Base-by-base conservation (phyloP, 30 jellyfish, hydroid and myxozoan genomes). In the Rhopilema esculentum region DNA sequence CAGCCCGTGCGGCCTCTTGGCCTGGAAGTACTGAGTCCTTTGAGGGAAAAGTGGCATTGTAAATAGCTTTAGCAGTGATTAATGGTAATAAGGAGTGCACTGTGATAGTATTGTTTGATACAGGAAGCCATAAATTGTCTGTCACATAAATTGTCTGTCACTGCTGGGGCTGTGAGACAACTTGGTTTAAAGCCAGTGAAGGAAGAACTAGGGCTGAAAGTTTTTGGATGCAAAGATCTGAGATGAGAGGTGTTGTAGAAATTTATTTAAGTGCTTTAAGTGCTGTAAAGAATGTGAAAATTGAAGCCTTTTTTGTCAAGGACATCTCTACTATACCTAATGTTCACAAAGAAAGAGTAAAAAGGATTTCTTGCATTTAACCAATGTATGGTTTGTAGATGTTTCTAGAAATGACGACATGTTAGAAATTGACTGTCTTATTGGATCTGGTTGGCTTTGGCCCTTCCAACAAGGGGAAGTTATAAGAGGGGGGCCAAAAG, bases 391-490 rank as follows among this genome's bases (percentile, higher is more conserved):
- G 77, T 83, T 83, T 70, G 48, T 77, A 83, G 92, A 83, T 83
- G 88, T 83, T 33, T 68, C 77, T 53, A 81, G 63, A 86, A 40
- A 32, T 22, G 63, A 83, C 20, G 52, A 70, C 57, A 70, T 25
- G 25, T 52, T 81, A 75, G 65, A 68, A 83, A 66, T 83, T n/a
- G 92, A 69, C 77, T 18, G 88, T 61, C 76, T 83, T 4, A 49
- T 83, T 50, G 87, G 92, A 69, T 83, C 92, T 40, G 92, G 49
- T 62, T 40, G 33, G 66, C 50, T 83, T 21, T 83, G 92, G 86
- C 8, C 29, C 28, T 83, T 83, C 61, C 92, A 83, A 68, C 65
- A 85, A 63, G 91, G 64, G 75, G 77, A 62, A 19, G 28, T n/a
- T 8, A 77, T 61, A 50, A 74, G 77, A 27, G 87, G 85, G 80